phyloP scores from a whole-genome alignment of 2,797 vertebrate species.

The Mormyrus hasselquistii region DNA sequence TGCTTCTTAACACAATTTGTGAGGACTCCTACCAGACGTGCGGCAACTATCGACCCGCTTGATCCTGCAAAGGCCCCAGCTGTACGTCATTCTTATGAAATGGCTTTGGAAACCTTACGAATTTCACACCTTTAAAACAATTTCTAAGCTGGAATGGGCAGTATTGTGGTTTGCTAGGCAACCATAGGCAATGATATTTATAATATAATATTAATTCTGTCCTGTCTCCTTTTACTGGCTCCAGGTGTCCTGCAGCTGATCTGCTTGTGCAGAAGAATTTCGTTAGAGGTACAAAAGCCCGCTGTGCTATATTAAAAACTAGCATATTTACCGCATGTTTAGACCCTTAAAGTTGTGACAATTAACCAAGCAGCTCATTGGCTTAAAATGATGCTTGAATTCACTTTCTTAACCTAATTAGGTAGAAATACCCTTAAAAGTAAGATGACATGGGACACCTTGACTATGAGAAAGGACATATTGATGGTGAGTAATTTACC shows the following conservation, averaged over 20 bases:
- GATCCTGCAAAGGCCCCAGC: not conserved
- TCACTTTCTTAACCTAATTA: not conserved
- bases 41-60: not conserved
- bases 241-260: not conserved
- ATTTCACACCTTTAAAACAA: not conserved
- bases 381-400: not conserved
- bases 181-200: not conserved
- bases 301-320: not conserved
- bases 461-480: not conserved
- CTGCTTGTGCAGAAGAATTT: not conserved
- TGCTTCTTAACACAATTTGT: not conserved
- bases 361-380: not conserved
- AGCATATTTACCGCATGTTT: not conserved
- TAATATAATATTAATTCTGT: not conserved
- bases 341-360: not conserved
- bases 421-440: not conserved
- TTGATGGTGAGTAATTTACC: not conserved
- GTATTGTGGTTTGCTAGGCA: not conserved
- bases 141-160: not conserved
- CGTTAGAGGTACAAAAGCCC: not conserved
- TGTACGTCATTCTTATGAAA: not conserved
- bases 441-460: not conserved
- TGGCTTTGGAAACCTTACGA: not conserved
- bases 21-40: not conserved
- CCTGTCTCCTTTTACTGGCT: not conserved